These are phyloP conservation scores for Drosophila fuyamai DNA, from an alignment of 1,140 invertebrate species.

Conservation along the genomic window DNA sequence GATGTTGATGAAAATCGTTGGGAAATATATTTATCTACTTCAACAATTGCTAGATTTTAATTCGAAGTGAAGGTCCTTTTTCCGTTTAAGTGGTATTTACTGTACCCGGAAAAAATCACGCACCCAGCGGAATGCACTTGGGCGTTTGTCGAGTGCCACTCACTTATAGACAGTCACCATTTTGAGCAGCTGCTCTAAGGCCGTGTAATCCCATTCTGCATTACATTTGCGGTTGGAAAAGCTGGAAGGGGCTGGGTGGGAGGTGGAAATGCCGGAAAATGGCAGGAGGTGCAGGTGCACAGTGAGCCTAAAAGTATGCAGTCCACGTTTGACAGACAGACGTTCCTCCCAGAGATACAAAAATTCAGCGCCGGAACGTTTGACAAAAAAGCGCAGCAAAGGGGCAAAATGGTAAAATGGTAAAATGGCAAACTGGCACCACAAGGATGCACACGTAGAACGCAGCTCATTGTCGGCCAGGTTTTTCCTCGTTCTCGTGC, in stretches of 20 bases:
- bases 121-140: constrained; percentile 25
- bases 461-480: constrained; percentile 67
- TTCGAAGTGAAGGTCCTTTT: background rate
- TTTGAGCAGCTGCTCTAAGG: constrained; percentile 19
- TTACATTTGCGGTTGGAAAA: constrained; percentile 55
- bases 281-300: constrained; percentile 5
- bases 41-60: no score
- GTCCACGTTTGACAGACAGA: constrained; percentile 68
- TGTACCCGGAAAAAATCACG: background rate
- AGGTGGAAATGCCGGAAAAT: constrained; percentile 20
- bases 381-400: constrained; percentile 68
- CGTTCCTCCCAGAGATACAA: constrained; percentile 30
- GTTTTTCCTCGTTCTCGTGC: constrained; percentile 31
- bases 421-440: constrained; percentile 1
- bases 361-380: constrained; percentile 28
- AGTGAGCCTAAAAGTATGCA: constrained; percentile 69
- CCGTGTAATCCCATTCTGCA: constrained; percentile 50
- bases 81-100: background rate
- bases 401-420: constrained; percentile 1
- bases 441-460: constrained; percentile 68
- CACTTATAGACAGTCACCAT: constrained; percentile 38
- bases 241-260: background rate
- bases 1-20: no score
- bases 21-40: no score
- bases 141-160: constrained; percentile 32